Evolutionary conservation across 2,888 invertebrate genomes (phyloP), one percentile per base, ranked within the genome.

Genomic region (Drosophila flavopinicola): DNA sequence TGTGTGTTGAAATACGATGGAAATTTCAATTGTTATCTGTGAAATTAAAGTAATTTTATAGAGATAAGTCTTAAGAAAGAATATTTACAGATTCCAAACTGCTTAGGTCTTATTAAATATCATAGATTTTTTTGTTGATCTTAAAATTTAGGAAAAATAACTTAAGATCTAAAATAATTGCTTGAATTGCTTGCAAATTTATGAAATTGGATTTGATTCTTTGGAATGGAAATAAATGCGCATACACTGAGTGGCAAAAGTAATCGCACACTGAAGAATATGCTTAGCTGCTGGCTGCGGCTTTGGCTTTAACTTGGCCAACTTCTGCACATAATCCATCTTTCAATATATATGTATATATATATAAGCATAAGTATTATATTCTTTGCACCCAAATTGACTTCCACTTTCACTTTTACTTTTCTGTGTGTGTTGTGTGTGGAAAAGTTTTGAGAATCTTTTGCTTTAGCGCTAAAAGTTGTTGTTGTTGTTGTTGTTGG

Each of bases 391-490:
- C 27, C 32, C 37, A 52, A 72, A 72, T 72, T 66, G 70, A 70
- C 60, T 67, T 66, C 29, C 44, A 39, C 64, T 75, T 65, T 56
- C 66, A 67, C 85, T 80, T 80, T 78, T 75, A 53, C 71, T 77
- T 29, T 39, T 27, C 9, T 27, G 10, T 27, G 27, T 25, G 6
- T 6, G 9, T 35, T 29, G 42, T 67, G 58, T 75, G 63, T 82
- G 52, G 41, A 53, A 85, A 78, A 78, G 44, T 78, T 78, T 72
- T 75, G 57, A 30, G 67, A 85, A 85, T 85, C 75, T 75, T 67
- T 77, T 41, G 45, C 75, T 75, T 67, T 77, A 37, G 45, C 52
- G 38, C 41, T 41, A 25, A 52, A 39, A 39, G 9, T 58, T 47
- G 11, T 20, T 47, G 29, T 39, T 39, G 38, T 23, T 52, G 33